Base-by-base conservation (phyloP, 2,888 invertebrate species). In the Drosophila mayaguana region DNA sequence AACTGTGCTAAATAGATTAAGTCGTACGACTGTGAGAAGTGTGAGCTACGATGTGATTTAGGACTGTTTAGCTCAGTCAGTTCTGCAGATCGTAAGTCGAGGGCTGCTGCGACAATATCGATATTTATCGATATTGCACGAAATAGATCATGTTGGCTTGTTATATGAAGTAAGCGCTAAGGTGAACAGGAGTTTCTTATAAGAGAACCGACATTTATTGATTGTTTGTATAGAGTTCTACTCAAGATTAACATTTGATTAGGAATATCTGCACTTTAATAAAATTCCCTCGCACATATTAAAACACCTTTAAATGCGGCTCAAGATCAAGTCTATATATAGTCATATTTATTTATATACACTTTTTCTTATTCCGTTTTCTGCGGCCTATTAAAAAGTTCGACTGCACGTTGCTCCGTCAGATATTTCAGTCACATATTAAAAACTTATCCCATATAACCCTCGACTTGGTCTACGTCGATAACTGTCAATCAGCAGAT, bases 401-500 rank as follows among this genome's bases (percentile, higher is more conserved):
- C 8, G 42, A 16, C 38, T 48, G 14, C 9, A 18, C 38, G 38
- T 11, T 28, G 18, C 38, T 28, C 28, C 38, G 25, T 16, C 59
- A 28, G 18, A 16, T 45, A n/a, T 57, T 36, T 20, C 28, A 20
- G 14, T 28, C 59, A 46, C 57, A 57, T 46, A 36, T 57, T 46
- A 36, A 36, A 25, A 38, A 48, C 38, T 48, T 20, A 48, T 59
- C 25, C 38, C 16, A 38, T 59, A 59, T 59, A 59, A 28, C 48
- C 59, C 65, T 65, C 32, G 22, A 45, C 32, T 60, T 53, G 77
- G 63, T 42, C 34, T 53, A 60, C 63, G 63, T 74, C 63, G 72
- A 72, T 65, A 78, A 70, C 74, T 80, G 80, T 78, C 80, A 80
- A 81, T 80, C 80, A 80, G 72, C 63, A 57, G 55, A 78, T 80